phyloP scores from a whole-genome alignment of 1,140 invertebrate species.

The Pogonomyrmex barbatus region DNA sequence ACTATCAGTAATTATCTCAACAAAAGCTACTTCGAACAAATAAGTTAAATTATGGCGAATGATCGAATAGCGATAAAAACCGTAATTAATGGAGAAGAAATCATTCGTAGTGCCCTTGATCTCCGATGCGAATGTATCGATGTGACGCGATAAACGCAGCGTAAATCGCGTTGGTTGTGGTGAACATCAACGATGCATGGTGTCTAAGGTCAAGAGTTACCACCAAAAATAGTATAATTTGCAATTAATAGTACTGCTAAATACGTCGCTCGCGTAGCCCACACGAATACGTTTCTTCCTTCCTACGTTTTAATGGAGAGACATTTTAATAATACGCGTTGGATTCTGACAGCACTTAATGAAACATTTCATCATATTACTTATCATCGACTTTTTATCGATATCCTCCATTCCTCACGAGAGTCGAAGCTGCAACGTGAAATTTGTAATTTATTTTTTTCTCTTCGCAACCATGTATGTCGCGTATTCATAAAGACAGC shows the following conservation, averaged over 20 bases:
- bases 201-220: slow-evolving; percentile 34
- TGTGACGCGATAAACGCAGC: slow-evolving; percentile 30
- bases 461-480: not conserved
- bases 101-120: slow-evolving; percentile 13
- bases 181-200: slow-evolving; percentile 7
- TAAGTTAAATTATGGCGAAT: slow-evolving; percentile 5
- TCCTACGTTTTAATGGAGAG: not conserved
- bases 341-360: not conserved
- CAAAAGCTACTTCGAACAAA: not conserved
- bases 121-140: not conserved
- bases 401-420: not conserved
- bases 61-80: not conserved
- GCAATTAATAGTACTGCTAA: slow-evolving; percentile 46
- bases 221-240: slow-evolving; percentile 37
- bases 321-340: not conserved
- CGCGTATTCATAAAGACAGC: slow-evolving; percentile 39
- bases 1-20: not conserved
- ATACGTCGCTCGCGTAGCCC: slow-evolving; percentile 1
- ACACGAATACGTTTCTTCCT: not conserved
- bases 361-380: not conserved
- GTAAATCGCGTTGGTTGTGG: not conserved
- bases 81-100: not conserved
- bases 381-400: not conserved
- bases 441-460: slow-evolving; percentile 18
- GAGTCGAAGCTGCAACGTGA: not conserved